A percentile compares a stretch with the other conserved stretches of the same genome.
Evolutionary conservation across 2,888 invertebrate species (phyloP).

Genomic region (Drosophila fungiperda): DNA sequence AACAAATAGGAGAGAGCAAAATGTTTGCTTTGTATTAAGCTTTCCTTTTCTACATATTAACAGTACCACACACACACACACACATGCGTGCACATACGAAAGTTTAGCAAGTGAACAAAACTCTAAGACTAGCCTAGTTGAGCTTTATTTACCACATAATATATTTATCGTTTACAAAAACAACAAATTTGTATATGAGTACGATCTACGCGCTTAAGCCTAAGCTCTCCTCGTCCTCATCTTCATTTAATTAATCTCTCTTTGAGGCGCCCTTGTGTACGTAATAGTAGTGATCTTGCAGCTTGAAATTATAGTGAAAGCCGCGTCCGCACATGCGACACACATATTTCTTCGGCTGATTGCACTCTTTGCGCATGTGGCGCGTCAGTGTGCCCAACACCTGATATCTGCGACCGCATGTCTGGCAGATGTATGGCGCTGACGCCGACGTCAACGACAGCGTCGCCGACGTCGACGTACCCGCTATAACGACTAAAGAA

Average conservation of each 20-base stretch:
- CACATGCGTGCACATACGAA: neutral
- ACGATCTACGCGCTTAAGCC: conserved; percentile 14
- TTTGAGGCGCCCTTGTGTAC: conserved; percentile 72
- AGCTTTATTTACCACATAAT: conserved; percentile 28
- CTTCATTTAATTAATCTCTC: conserved; percentile 31
- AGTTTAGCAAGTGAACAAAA: conserved; percentile 1
- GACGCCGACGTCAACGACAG: conserved; percentile 7
- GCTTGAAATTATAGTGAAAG: conserved; percentile 84
- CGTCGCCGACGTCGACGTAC: conserved; percentile 14
- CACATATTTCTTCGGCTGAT: conserved; percentile 82
- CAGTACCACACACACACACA: neutral
- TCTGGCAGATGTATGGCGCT: conserved; percentile 73
- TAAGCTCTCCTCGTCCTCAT: conserved; percentile 2
- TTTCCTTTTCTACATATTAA: neutral
- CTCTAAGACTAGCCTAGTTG: conserved; percentile 11
- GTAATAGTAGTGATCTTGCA: conserved; percentile 81
- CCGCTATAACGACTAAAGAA: conserved; percentile 4
- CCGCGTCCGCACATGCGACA: conserved; percentile 83
- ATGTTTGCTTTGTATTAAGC: neutral
- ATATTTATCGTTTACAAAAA: conserved; percentile 15
- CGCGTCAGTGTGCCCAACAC: conserved; percentile 85
- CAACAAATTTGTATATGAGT: conserved; percentile 7
- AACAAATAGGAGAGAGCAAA: conserved; percentile 5
- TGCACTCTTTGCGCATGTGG: conserved; percentile 86
- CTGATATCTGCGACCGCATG: conserved; percentile 81